These are phyloP conservation scores for Spilogale gracilis DNA, from an alignment of 2,113 vertebrate species.

Conservation along the genomic window DNA sequence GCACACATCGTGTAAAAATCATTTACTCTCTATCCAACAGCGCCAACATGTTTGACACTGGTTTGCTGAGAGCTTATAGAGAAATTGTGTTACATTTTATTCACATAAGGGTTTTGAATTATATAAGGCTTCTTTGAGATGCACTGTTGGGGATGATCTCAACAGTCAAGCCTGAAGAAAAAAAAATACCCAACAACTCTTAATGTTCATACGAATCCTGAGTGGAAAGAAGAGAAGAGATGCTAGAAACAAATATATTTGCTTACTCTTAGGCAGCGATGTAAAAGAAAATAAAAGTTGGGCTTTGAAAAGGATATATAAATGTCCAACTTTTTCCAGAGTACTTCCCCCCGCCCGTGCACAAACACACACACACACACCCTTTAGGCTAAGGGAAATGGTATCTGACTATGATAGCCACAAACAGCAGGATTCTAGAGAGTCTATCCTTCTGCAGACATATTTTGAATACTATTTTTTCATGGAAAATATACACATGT, in stretches of 20 bases:
- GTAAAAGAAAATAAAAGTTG: constrained; percentile 2
- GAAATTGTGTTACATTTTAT: constrained; percentile 82
- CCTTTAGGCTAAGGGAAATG: neutral
- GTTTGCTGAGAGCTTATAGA: constrained; percentile 76
- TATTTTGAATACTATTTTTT: neutral
- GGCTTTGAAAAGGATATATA: neutral
- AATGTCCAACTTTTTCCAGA: neutral
- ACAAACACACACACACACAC: fast-evolving
- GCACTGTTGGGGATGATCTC: constrained; percentile 69
- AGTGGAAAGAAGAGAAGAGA: constrained; percentile 57
- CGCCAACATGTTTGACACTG: constrained; percentile 73
- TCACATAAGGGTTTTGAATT: constrained; percentile 80
- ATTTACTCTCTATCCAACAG: constrained; percentile 76
- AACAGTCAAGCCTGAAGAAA: constrained; percentile 73
- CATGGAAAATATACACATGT: neutral
- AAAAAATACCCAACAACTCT: neutral
- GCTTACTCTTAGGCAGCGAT: constrained; percentile 48
- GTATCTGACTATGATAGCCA: neutral
- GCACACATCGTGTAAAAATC: constrained; percentile 80
- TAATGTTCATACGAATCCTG: constrained; percentile 61
- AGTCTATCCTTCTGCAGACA: neutral
- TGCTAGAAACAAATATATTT: constrained; percentile 66
- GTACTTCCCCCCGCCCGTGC: fast-evolving
- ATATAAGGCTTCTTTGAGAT: constrained; percentile 74
- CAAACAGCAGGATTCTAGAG: neutral